These are phyloP conservation scores for Clarias laeviceps DNA, from an alignment of 2,797 vertebrate genomes.

Conservation along the genomic window DNA sequence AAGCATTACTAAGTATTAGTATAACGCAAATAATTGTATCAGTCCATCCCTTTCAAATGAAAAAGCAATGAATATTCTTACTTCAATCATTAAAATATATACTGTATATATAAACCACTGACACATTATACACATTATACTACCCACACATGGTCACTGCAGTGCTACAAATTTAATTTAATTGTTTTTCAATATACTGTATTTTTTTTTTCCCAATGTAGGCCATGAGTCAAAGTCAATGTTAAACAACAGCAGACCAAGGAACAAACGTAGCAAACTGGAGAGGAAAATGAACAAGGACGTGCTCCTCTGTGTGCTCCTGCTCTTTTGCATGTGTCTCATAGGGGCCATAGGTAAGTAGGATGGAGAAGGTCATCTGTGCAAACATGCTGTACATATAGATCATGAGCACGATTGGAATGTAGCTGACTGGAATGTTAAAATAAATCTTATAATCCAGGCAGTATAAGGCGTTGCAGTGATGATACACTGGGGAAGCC, in stretches of 20 bases:
- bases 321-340: slow-evolving; percentile 90
- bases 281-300: slow-evolving; percentile 86
- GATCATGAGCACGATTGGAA: slow-evolving; percentile 11
- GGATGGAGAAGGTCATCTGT: slow-evolving; percentile 1
- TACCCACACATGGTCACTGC: background rate
- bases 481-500: background rate
- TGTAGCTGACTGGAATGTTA: slow-evolving; percentile 21
- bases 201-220: slow-evolving; percentile 61
- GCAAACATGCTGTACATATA: slow-evolving; percentile 10
- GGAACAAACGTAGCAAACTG: slow-evolving; percentile 92
- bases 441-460: slow-evolving; percentile 2
- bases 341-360: slow-evolving; percentile 85
- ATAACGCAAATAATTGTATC: background rate
- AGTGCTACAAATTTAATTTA: background rate
- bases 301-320: slow-evolving; percentile 84
- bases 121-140: background rate
- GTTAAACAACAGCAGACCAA: slow-evolving; percentile 87
- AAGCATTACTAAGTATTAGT: no score
- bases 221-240: slow-evolving; percentile 95
- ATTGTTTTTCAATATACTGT: background rate
- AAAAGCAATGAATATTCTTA: background rate
- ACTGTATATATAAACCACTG: background rate
- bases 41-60: background rate
- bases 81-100: background rate
- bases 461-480: slow-evolving; percentile 4